Evolutionary conservation across 2,888 invertebrate species (phyloP).

Genomic region (Hydriomena furcata): DNA sequence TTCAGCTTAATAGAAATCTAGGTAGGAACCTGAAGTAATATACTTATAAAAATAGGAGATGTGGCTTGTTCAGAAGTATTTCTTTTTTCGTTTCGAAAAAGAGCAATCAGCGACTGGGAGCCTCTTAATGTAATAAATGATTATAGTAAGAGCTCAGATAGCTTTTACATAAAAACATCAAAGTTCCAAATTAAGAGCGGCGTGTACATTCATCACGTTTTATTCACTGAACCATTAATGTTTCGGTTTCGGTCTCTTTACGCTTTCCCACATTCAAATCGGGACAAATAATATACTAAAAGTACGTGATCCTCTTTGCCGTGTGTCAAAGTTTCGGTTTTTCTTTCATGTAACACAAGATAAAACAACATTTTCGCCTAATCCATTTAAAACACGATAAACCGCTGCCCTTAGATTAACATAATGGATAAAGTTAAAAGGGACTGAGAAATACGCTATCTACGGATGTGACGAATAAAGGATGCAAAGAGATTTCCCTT

Average conservation of each 20-base stretch:
- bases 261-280: slow-evolving; percentile 30
- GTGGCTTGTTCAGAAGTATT: no score
- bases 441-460: slow-evolving; percentile 65
- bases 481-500: slow-evolving; percentile 62
- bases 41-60: no score
- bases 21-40: no score
- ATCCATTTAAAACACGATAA: slow-evolving; percentile 66
- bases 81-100: no score
- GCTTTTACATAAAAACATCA: slow-evolving; percentile 10
- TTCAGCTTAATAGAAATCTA: no score
- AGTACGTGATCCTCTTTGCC: slow-evolving; percentile 37
- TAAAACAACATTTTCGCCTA: slow-evolving; percentile 57
- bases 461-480: slow-evolving; percentile 54
- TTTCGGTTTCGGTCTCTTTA: slow-evolving; percentile 9
- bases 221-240: slow-evolving; percentile 18
- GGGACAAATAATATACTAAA: slow-evolving; percentile 22
- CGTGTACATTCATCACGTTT: slow-evolving; percentile 7
- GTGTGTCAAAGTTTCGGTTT: slow-evolving; percentile 44
- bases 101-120: no score
- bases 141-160: slow-evolving; percentile 8
- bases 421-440: slow-evolving; percentile 72
- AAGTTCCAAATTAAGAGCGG: slow-evolving; percentile 12
- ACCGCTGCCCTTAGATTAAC: slow-evolving; percentile 68
- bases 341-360: slow-evolving; percentile 47
- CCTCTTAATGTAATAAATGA: no score